Evolutionary conservation across 2,113 vertebrate species (phyloP).

Genomic region (Aplodontia rufa): DNA sequence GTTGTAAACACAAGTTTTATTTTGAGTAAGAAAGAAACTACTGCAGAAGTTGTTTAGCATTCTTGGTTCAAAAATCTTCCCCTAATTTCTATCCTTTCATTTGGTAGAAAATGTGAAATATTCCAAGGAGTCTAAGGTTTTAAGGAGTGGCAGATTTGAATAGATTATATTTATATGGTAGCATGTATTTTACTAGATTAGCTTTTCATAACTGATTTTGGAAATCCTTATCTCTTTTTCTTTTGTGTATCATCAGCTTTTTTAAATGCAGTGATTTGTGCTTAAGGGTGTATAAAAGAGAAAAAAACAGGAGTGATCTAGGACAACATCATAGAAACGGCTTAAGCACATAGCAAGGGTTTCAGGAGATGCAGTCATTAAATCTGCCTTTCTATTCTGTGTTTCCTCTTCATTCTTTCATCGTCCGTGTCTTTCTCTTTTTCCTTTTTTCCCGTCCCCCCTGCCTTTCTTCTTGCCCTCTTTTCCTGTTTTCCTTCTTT

Average conservation of each 20-base stretch:
- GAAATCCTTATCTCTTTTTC: background rate
- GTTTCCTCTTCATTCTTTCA: background rate
- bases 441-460: too few species aligned
- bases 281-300: background rate
- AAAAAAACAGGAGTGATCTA: background rate
- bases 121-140: constrained; percentile 28
- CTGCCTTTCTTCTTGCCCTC: background rate
- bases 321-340: background rate
- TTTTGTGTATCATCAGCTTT: background rate
- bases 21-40: constrained; percentile 71
- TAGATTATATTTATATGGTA: constrained; percentile 25
- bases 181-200: constrained; percentile 14
- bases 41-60: constrained; percentile 67
- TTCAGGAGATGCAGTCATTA: background rate
- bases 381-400: background rate
- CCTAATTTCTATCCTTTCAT: constrained; percentile 44
- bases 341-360: background rate
- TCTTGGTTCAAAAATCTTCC: constrained; percentile 51
- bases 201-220: constrained; percentile 23
- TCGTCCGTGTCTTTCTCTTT: background rate
- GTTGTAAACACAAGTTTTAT: constrained; percentile 71
- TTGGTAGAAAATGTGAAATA: constrained; percentile 54
- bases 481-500: background rate
- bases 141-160: background rate
- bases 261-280: background rate